phyloP scores from a whole-genome alignment of 1,140 invertebrate species.

The Cotesia typhae region DNA sequence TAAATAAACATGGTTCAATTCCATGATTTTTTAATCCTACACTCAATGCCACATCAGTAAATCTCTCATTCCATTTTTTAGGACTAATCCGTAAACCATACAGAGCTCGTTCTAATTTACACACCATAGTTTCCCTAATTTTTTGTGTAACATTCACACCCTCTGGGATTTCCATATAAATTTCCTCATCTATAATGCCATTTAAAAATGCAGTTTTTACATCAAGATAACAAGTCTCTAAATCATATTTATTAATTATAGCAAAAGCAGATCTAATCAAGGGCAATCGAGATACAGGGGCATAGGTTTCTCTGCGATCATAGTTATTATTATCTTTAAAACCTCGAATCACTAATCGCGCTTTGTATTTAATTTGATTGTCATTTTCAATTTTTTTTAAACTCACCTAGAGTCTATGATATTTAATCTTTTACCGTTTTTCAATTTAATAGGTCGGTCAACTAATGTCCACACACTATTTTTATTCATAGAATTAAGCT shows the following conservation, averaged over 20 bases:
- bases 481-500: constrained; percentile 12
- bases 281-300: constrained; percentile 35
- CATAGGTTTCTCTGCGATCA: constrained; percentile 26
- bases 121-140: constrained; percentile 31
- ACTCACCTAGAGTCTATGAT: neutral
- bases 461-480: constrained; percentile 20
- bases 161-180: constrained; percentile 59
- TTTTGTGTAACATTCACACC: constrained; percentile 28
- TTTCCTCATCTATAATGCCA: constrained; percentile 52
- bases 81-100: constrained; percentile 38
- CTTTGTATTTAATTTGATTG: constrained; percentile 6
- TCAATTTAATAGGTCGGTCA: constrained; percentile 5
- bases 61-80: constrained; percentile 20
- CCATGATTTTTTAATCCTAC: constrained; percentile 39
- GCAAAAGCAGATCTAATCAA: constrained; percentile 28
- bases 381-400: neutral
- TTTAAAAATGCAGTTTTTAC: constrained; percentile 56
- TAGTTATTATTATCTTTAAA: constrained; percentile 33
- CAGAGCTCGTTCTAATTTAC: constrained; percentile 47
- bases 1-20: constrained; percentile 52
- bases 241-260: constrained; percentile 39
- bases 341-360: constrained; percentile 32
- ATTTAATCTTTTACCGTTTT: constrained; percentile 4
- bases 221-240: constrained; percentile 52
- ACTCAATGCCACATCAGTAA: constrained; percentile 36